phyloP scores from a whole-genome alignment of 2,888 invertebrate species.

The Ametastegia equiseti region DNA sequence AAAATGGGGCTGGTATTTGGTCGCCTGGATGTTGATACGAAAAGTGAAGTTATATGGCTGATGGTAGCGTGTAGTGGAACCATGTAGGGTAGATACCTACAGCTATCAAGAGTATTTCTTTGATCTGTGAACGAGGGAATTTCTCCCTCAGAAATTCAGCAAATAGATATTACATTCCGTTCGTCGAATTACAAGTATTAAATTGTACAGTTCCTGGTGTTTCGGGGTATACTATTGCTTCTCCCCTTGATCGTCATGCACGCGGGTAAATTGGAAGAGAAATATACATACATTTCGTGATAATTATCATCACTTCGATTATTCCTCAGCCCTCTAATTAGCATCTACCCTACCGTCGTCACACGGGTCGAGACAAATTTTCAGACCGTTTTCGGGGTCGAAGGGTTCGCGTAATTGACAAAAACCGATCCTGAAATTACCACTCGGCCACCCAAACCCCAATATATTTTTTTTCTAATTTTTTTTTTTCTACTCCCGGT shows the following conservation, averaged over 20 bases:
- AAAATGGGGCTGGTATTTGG: no score
- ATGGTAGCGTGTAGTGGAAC: no score
- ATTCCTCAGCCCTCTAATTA: background rate
- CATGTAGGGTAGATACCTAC: background rate
- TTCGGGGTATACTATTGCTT: background rate
- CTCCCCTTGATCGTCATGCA: background rate
- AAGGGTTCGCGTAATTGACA: background rate
- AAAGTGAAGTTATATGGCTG: background rate
- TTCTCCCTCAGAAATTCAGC: background rate
- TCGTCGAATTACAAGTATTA: no score
- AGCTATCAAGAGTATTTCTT: background rate
- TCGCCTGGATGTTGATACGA: background rate
- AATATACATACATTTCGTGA: background rate
- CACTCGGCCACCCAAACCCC: background rate
- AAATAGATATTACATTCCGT: background rate
- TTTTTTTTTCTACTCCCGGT: background rate
- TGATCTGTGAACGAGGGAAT: background rate
- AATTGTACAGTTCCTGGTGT: no score
- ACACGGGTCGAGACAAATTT: background rate
- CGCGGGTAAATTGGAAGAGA: background rate
- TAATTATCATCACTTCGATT: constrained; percentile 8
- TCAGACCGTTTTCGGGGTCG: background rate
- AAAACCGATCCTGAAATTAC: constrained; percentile 1
- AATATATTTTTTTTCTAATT: background rate
- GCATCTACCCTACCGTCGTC: background rate